These are phyloP conservation scores for Nasonia vitripennis DNA, from an alignment of 1,140 invertebrate genomes.

Conservation along the genomic window DNA sequence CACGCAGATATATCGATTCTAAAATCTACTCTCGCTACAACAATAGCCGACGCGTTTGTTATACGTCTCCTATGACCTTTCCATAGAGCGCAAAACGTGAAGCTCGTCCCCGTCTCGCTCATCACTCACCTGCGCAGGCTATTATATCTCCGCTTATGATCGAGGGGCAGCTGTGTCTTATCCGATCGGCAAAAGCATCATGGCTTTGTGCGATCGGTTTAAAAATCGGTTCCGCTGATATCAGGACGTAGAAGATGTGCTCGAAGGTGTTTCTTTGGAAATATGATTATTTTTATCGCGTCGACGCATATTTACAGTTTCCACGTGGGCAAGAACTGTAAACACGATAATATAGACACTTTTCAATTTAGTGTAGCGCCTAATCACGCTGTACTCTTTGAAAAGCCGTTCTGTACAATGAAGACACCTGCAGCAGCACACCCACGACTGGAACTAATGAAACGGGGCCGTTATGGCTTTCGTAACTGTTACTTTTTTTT, in stretches of 20 bases:
- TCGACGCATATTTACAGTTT: background rate
- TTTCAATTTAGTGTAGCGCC: background rate
- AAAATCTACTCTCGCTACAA: background rate
- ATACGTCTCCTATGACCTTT: background rate
- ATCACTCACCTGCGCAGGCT: background rate
- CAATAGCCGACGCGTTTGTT: background rate
- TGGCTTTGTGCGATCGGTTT: background rate
- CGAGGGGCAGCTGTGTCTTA: background rate
- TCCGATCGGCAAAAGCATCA: background rate
- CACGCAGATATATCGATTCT: background rate
- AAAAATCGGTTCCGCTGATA: too few species aligned
- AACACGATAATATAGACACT: background rate
- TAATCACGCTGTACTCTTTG: background rate
- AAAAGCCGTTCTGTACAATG: background rate
- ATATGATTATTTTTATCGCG: too few species aligned
- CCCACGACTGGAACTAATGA: background rate
- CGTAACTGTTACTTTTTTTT: background rate
- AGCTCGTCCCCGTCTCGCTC: background rate
- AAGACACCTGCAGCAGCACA: background rate
- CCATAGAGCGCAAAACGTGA: background rate
- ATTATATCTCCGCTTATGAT: background rate
- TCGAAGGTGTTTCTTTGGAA: too few species aligned
- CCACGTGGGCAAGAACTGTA: too few species aligned
- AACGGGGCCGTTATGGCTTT: background rate
- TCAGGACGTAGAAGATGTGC: too few species aligned